Base-by-base conservation (phyloP, 1,140 invertebrate species). In the Cheumatopsyche charites region DNA sequence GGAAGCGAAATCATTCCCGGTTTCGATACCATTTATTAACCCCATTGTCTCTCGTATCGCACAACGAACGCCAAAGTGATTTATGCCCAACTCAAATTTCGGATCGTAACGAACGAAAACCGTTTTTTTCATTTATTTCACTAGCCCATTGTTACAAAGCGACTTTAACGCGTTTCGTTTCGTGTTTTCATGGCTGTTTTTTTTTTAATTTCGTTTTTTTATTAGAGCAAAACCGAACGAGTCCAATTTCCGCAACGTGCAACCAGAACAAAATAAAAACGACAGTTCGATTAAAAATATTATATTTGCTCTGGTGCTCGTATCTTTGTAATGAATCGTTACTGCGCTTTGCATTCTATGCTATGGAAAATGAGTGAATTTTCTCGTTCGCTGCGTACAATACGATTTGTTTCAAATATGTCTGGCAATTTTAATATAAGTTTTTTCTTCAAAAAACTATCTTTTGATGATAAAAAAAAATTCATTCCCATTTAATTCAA, bases 1-100 rank as follows among this genome's bases (percentile, higher is more conserved):
- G 3, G 29, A n/a, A n/a, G n/a, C n/a, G n/a, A n/a, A n/a, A n/a
- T 9, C 1, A 2, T 23, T 36, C 13, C 3, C 58, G 1, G 4
- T 5, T 36, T 25, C 26, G 21, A 62, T 62, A 62, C 26, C 58
- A 62, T 62, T 29, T 62, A 62, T 62, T 36, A 62, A 62, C 11
- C 23, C 11, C n/a, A 62, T 62, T 62, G 58, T 62, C 11, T 19
- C 12, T 13, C 12, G 23, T 29, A 7, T 29, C 58, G 13, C 23
- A 4, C 11, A 36, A 26, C 26, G 58, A n/a, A 62, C 12, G 26
- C 26, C 23, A 29, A 62, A 21, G 9, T 62, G 58, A 62, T 62
- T 26, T 36, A 62, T 62, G 25, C 19, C 0, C 4, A 62, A 29
- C 26, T 11, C 9, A 29, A 62, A 62, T 29, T 62, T n/a, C 15